Evolutionary conservation across 2,888 invertebrate genomes (phyloP), one percentile per base, ranked within the genome.

Genomic region (Agrotis segetum): DNA sequence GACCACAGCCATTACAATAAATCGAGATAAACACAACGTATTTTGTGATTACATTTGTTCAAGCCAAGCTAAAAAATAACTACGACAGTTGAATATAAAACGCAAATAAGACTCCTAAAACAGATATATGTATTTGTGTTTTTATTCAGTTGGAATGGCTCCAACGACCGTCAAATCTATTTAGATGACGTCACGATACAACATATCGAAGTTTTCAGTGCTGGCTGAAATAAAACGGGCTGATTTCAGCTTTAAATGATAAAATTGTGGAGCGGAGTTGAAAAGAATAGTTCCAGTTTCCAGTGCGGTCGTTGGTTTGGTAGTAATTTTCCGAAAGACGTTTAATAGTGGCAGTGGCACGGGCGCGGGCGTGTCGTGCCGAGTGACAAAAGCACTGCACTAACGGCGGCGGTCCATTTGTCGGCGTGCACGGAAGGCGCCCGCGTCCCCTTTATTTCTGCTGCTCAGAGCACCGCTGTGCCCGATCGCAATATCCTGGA

Each of bases 331-430:
- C 46, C 58, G 55, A 77, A 80, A 80, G 77, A 84, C 67, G 61
- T 84, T 77, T 74, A 83, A 78, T 77, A 67, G 74, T 78, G 47
- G 70, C 56, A 47, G 74, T 78, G 47, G 66, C 56, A 47, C 49
- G 66, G 47, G 58, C 59, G 24, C 56, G 65, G 65, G 47, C 67
- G 49, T 67, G 67, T 61, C 74, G 74, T 74, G 56, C 53, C 73
- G 72, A 69, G 77, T 76, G 77, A 79, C 78, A 82, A 82, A 81
- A 78, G 84, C 74, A 65, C 77, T 83, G 85, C 83, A 84, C 79
- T 86, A 86, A 84, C 85, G 83, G 79, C n/a, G 53, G 56, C 79
- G 81, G 86, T 86, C 86, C 87, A 88, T 90, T 90, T 89, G 88
- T 88, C 88, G 84, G 81, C 71, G 82, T 82, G 84, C 77, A 75